A percentile compares a stretch with the other conserved stretches of the same genome.
phyloP scores from a whole-genome alignment of 2,888 invertebrate species.

The Incurvaria masculella region DNA sequence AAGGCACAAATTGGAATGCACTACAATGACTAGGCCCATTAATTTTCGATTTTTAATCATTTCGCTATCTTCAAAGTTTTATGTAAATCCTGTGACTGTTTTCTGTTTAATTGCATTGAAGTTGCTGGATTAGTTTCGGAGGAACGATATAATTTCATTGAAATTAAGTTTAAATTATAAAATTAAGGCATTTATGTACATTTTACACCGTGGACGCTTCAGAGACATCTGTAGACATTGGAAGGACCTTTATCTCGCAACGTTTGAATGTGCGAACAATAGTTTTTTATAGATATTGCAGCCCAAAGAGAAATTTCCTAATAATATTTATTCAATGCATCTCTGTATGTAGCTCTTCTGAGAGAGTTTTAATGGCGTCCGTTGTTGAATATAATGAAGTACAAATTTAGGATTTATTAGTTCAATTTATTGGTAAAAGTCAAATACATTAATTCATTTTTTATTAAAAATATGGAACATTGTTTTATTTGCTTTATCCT shows the following conservation, averaged over 20 bases:
- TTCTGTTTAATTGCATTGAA: not conserved
- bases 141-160: too few relatives aligned
- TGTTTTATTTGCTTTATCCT: not conserved
- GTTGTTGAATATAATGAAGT: slow-evolving; percentile 40
- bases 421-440: slow-evolving; percentile 5
- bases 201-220: not conserved
- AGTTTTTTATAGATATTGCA: not conserved
- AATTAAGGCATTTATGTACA: not conserved
- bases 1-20: too few relatives aligned
- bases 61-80: not conserved
- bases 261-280: not conserved
- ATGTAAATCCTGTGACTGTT: not conserved
- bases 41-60: not conserved
- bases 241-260: not conserved
- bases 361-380: slow-evolving; percentile 26
- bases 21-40: too few relatives aligned
- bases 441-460: not conserved
- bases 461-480: not conserved
- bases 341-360: not conserved
- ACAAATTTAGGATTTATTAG: slow-evolving; percentile 42
- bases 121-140: too few relatives aligned
- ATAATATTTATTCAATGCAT: not conserved
- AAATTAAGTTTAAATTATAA: not conserved
- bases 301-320: not conserved
- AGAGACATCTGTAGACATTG: not conserved